Conservation (phyloP, 2,797 vertebrate genomes). For the Parotocinclus haroldoi region DNA sequence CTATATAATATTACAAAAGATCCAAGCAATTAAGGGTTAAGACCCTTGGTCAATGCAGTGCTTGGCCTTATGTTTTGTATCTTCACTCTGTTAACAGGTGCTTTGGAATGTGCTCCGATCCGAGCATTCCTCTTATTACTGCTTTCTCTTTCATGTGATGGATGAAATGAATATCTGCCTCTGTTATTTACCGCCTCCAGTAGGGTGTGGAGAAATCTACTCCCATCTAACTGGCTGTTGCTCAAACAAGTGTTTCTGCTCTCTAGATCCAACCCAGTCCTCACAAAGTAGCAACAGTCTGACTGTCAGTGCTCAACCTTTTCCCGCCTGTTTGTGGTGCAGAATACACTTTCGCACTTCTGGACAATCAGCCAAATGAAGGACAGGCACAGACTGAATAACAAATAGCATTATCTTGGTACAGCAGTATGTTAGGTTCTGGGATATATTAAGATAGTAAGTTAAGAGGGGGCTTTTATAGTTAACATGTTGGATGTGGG, state of each 20-base stretch:
- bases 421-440: too few species aligned
- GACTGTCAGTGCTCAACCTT: too few species aligned
- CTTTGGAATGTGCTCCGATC: constrained; percentile 29
- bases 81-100: constrained; percentile 16
- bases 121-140: constrained; percentile 27
- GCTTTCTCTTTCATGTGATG: constrained; percentile 27
- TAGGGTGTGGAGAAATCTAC: constrained; percentile 13
- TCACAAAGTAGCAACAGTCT: background rate
- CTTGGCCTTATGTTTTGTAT: background rate
- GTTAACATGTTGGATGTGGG: too few species aligned
- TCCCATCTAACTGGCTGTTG: constrained; percentile 18
- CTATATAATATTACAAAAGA: too few species aligned
- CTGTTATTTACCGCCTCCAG: constrained; percentile 22
- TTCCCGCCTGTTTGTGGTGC: too few species aligned
- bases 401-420: too few species aligned
- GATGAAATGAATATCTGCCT: constrained; percentile 28
- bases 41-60: background rate
- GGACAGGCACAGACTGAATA: too few species aligned
- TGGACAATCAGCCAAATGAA: too few species aligned
- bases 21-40: background rate
- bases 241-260: constrained; percentile 22
- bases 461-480: too few species aligned
- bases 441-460: too few species aligned
- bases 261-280: background rate
- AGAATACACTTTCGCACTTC: too few species aligned